These are phyloP conservation scores for Aythya baeri DNA, from an alignment of 2,113 vertebrate genomes.

Conservation along the genomic window DNA sequence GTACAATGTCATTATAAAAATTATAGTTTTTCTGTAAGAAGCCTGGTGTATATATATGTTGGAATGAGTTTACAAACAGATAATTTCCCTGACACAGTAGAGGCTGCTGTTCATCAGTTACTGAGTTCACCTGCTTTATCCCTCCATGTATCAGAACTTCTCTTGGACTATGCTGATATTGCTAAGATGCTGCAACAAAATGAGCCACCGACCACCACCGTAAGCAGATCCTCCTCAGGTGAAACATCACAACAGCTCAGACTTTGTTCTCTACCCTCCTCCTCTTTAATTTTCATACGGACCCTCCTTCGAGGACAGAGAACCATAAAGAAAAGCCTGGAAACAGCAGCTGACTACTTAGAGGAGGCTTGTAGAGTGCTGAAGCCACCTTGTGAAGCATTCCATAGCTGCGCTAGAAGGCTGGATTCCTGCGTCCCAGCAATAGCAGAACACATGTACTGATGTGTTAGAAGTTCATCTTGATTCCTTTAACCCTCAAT, in stretches of 20 bases:
- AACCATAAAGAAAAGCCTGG: not conserved
- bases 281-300: constrained; percentile 13
- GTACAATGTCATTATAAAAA: not conserved
- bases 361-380: constrained; percentile 43
- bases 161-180: constrained; percentile 5
- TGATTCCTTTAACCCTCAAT: not conserved
- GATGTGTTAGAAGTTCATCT: constrained; percentile 1
- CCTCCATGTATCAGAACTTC: constrained; percentile 58
- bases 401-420: constrained; percentile 18
- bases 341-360: constrained; percentile 33
- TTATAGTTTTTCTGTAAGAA: not conserved
- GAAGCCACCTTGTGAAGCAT: constrained; percentile 29
- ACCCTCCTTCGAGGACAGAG: not conserved
- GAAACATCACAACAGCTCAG: not conserved
- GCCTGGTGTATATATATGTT: not conserved
- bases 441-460: not conserved
- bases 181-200: not conserved
- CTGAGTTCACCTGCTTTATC: constrained; percentile 33
- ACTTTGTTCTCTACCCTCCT: not conserved
- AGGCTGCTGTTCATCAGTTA: constrained; percentile 43
- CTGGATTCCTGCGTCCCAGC: not conserved
- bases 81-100: constrained; percentile 12
- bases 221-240: not conserved
- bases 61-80: constrained; percentile 24
- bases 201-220: not conserved